A percentile compares a stretch with the other conserved stretches of the same genome.
Conservation (phyloP, 2,888 invertebrate species). For the Craniophora ligustri region DNA sequence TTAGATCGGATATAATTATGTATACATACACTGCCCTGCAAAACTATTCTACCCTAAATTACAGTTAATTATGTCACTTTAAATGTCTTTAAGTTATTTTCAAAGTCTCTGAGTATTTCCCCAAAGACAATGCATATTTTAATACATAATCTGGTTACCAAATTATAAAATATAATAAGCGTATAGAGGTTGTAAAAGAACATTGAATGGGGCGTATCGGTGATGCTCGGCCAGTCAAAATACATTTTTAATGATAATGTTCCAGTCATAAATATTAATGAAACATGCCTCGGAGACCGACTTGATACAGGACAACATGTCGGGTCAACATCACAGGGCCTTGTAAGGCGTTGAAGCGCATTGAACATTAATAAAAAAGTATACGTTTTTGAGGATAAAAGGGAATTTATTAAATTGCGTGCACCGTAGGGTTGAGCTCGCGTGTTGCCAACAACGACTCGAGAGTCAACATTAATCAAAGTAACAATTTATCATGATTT, state of each 20-base stretch:
- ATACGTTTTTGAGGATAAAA: slow-evolving; percentile 46
- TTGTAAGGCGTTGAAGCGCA: slow-evolving; percentile 49
- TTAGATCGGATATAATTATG: too few relatives aligned
- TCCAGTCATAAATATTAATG: slow-evolving; percentile 85
- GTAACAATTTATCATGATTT: slow-evolving; percentile 53
- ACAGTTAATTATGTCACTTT: neutral
- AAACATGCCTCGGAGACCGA: slow-evolving; percentile 72
- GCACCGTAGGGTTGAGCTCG: slow-evolving; percentile 46
- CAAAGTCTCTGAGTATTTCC: slow-evolving; percentile 3
- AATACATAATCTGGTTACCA: slow-evolving; percentile 29
- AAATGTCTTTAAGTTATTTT: too few relatives aligned
- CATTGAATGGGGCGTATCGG: slow-evolving; percentile 66
- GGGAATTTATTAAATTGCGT: slow-evolving; percentile 58
- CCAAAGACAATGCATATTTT: slow-evolving; percentile 20
- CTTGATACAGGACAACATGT: slow-evolving; percentile 65
- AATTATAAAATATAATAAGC: slow-evolving; percentile 44
- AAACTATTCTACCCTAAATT: too few relatives aligned
- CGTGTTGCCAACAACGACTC: slow-evolving; percentile 42
- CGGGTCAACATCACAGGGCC: slow-evolving; percentile 63
- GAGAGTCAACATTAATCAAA: slow-evolving; percentile 47
- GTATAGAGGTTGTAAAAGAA: slow-evolving; percentile 59
- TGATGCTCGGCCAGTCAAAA: slow-evolving; percentile 74
- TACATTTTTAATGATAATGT: slow-evolving; percentile 84
- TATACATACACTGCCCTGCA: too few relatives aligned
- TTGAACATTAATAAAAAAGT: slow-evolving; percentile 49